Base-by-base conservation (phyloP, 1,140 invertebrate genomes). In the Augochlora pura region DNA sequence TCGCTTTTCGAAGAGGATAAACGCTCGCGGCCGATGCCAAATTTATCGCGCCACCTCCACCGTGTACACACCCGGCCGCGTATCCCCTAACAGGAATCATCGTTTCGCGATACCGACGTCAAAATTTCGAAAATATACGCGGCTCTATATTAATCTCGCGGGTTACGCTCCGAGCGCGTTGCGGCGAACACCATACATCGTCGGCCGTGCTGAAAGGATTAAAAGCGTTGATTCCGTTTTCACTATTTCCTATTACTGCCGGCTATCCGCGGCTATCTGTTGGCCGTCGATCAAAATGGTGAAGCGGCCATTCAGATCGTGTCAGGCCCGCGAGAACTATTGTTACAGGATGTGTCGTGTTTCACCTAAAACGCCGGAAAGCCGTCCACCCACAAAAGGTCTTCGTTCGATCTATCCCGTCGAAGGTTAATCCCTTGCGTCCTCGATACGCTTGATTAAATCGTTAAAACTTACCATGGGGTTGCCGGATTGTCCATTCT, bases 81-180 rank as follows among this genome's bases (percentile, higher is more conserved):
- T 46, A 76, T 60, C 54, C 46, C 65, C 27, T 2, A 16, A 1
- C 21, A 2, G 16, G 23, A 69, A 69, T 62, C 74, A 62, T 60
- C 54, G 74, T 77, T 77, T 49, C 65, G 65, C 74, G 57, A 62
- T 69, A 77, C 27, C 54, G 59, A 69, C 39, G 52, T 68, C 32
- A 39, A 77, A 77, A 59, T 77, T 77, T 77, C 54, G 32, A 77
- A 77, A 69, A 77, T 60, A 77, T 38, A 77, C 54, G 54, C 25
- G 2, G 65, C 32, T 38, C 65, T 69, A 77, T 77, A 77, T 69
- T 77, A 77, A 77, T 69, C 65, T 59, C 27, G 25, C 23, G 54
- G 39, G 54, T 9, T 25, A 14, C 59, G 59, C 2, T 2, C 23
- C 59, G 23, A 27, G 54, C 18, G 21, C 4, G 49, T 52, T 52